phyloP scores from a whole-genome alignment of 2,113 vertebrate genomes.

The Abramis brama region DNA sequence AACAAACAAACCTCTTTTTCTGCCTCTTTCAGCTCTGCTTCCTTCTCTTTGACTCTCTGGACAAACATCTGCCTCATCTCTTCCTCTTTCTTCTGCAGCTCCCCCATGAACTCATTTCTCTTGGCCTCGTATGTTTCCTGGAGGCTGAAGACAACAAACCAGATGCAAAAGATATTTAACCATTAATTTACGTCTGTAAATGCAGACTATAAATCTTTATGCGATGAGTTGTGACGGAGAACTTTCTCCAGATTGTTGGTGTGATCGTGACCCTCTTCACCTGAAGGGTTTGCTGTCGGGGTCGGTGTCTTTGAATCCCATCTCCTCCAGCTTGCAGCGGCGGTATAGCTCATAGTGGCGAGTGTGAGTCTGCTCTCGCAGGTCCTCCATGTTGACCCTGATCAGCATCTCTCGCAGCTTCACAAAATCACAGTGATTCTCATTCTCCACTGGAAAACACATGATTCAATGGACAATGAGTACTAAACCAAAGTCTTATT shows the following conservation, averaged over 20 bases:
- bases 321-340: slow-evolving; percentile 97
- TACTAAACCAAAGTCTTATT: neutral
- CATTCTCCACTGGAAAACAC: slow-evolving; percentile 88
- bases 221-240: neutral
- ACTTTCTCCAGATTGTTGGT: neutral
- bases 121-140: slow-evolving; percentile 98
- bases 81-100: slow-evolving; percentile 98
- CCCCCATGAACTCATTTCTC: slow-evolving; percentile 96
- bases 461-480: neutral
- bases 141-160: slow-evolving; percentile 75
- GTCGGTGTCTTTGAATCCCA: slow-evolving; percentile 98
- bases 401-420: slow-evolving; percentile 98
- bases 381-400: slow-evolving; percentile 98
- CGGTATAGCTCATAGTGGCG: slow-evolving; percentile 97
- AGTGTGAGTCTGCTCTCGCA: slow-evolving; percentile 95
- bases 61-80: slow-evolving; percentile 99
- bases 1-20: slow-evolving; percentile 91
- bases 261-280: slow-evolving; percentile 65
- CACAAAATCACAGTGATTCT: slow-evolving; percentile 97
- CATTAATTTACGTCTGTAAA: neutral
- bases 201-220: neutral
- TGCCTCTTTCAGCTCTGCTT: slow-evolving; percentile 95
- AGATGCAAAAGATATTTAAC: neutral
- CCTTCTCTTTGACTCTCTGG: slow-evolving; percentile 98
- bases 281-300: slow-evolving; percentile 98